These are phyloP conservation scores for Grantiella picta DNA, from an alignment of 2,113 vertebrate genomes.

Conservation along the genomic window DNA sequence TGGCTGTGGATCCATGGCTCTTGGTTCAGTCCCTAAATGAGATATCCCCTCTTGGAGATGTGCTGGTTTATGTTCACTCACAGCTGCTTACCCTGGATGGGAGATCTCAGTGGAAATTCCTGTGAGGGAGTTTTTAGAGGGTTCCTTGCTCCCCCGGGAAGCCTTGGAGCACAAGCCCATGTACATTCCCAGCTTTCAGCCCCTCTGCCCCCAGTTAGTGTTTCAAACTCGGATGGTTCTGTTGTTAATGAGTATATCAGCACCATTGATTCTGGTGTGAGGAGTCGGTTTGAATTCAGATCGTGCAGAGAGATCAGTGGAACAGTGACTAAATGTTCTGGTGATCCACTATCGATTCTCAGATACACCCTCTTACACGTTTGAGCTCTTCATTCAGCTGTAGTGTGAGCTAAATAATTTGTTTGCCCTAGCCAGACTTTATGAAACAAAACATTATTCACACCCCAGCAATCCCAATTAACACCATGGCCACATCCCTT, in stretches of 20 bases:
- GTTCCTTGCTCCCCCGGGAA: neutral
- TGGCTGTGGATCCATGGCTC: neutral
- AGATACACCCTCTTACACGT: neutral
- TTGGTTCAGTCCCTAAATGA: neutral
- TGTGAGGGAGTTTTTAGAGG: neutral
- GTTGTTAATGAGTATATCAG: neutral
- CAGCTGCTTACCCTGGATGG: fast-evolving
- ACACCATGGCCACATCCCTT: neutral
- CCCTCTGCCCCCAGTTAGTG: neutral
- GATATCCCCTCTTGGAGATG: neutral
- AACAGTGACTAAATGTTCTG: constrained; percentile 32
- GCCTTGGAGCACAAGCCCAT: neutral
- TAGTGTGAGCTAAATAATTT: neutral
- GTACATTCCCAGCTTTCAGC: neutral
- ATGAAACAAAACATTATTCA: constrained; percentile 9
- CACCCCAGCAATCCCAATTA: neutral
- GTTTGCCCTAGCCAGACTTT: neutral
- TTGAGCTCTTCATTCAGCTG: constrained; percentile 13
- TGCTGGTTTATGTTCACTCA: fast-evolving
- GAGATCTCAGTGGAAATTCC: neutral
- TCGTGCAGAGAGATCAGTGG: neutral
- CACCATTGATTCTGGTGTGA: constrained; percentile 8
- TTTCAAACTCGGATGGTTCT: neutral
- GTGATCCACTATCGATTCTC: neutral
- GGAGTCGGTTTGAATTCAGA: neutral